Evolutionary conservation across 64 coral and sea anemone species (phyloP), one percentile per base, ranked within the genome.

Genomic region (Dendronephthya gigantea): DNA sequence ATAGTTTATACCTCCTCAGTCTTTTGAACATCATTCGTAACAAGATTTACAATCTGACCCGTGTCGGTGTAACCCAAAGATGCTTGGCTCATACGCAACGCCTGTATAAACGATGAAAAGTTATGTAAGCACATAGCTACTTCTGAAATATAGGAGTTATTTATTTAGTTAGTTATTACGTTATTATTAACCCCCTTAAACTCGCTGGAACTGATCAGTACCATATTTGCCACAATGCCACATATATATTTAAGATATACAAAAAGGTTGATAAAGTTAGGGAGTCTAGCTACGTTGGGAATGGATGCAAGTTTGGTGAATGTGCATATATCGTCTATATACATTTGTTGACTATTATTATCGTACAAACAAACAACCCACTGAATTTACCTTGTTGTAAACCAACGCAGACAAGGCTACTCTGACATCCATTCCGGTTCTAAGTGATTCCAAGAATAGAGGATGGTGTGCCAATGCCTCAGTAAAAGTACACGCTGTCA

Each of bases 31-130:
- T 98, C 95, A 83, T 87, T 98, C 23, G 95, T 98, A 59, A 98
- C 84, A 47, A 98, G 79, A 36, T 93, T 98, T 16, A 98, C 92
- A 68, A 98, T 93, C 27, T 98, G 95, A 76, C 95, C 95, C 37
- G 95, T 98, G 25, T 92, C 89, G 14, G 88, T 92, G n/a, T 68
- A 82, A 23, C 65, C 51, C 32, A 90, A 83, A 19, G 95, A 39
- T 31, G 87, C 56, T 35, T 90, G 88, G 49, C 88, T 93, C 28
- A 98, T 68, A 38, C 85, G 82, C 27, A 98, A 34, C 37, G 92
- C 90, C 95, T 98, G 68, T 12, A 74, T 17, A 74, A 1, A 22
- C 23, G 23, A 52, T 52, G 23, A 16, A 1, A 52, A 52, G 1
- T 1, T 16, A 52, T 12, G 23, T 16, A 52, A 52, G 23, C 50